These are phyloP conservation scores for Dynastes tityus DNA, from an alignment of 2,888 invertebrate genomes.

Conservation along the genomic window DNA sequence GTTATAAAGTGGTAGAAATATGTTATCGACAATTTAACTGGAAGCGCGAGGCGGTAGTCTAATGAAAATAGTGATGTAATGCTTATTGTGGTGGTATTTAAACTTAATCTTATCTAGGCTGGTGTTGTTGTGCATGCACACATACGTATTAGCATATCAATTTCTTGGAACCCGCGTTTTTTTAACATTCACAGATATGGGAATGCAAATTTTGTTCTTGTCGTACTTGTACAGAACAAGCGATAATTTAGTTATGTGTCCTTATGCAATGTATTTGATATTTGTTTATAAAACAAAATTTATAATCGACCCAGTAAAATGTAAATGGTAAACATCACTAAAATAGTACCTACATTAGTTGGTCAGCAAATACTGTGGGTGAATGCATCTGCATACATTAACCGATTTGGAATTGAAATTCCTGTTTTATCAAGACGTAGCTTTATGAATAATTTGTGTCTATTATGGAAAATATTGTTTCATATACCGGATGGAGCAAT, in stretches of 20 bases:
- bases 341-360: background rate
- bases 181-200: constrained; percentile 32
- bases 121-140: constrained; percentile 34
- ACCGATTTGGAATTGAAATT: too few relatives aligned
- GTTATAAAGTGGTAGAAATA: constrained; percentile 8
- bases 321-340: constrained; percentile 8
- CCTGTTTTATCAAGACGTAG: too few relatives aligned
- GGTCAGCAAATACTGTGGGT: too few relatives aligned
- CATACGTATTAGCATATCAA: constrained; percentile 37
- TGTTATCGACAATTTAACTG: constrained; percentile 21
- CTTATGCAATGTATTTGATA: constrained; percentile 38
- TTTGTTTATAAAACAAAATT: constrained; percentile 39
- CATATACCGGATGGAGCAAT: too few relatives aligned
- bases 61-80: constrained; percentile 43
- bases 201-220: constrained; percentile 38
- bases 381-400: too few relatives aligned
- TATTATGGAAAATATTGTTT: too few relatives aligned
- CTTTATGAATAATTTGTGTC: too few relatives aligned
- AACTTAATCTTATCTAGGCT: constrained; percentile 43
- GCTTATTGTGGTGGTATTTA: constrained; percentile 39
- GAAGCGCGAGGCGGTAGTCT: constrained; percentile 19
- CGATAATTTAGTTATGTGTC: constrained; percentile 38
- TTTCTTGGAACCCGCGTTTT: constrained; percentile 41
- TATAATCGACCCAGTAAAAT: constrained; percentile 11
- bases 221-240: constrained; percentile 27